Base-by-base conservation (phyloP, 2,113 vertebrate species). In the Azemiops feae region DNA sequence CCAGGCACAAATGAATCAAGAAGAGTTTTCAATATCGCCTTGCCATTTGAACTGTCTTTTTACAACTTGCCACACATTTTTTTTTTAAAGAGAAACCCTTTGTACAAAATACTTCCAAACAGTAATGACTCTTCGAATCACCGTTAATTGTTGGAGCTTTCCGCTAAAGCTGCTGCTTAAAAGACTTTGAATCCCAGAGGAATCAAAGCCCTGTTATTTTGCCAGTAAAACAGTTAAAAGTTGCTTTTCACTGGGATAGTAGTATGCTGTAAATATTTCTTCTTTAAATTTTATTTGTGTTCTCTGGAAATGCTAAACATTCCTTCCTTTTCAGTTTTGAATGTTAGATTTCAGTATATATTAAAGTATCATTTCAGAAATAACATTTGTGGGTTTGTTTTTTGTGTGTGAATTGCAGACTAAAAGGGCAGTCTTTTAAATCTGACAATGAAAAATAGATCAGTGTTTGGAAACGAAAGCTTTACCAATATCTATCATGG, bases 81-180 rank as follows among this genome's bases (percentile, higher is more conserved):
- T 85, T 45, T 95, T 89, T 85, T 85, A 92, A 96, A 92, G 93
- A 88, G 74, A 81, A 81, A 93, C 30, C 47, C 96, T 96, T 97
- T 98, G 96, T 98, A 98, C 96, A 97, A 97, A 98, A 87, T 91
- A 87, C 91, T 93, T 97, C 96, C 97, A 97, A 96, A 96, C 91
- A 94, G 95, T 92, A 93, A 91, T 92, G 93, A 93, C 88, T 85
- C 93, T 97, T 96, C 94, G 94, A 96, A 96, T 94, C 92, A 95
- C 96, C 96, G 90, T 96, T 92, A 93, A 53, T 92, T 94, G 53
- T 89, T 93, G 95, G 93, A 52, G 55, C 69, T 92, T 95, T 96
- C 88, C 90, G 86, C 93, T 94, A 89, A 50, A 94, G 94, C 47
- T 95, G 93, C 89, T 95, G 94, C 90, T 96, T 96, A 88, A 93